phyloP scores from a whole-genome alignment of 2,113 vertebrate species.

The Tricholaema leucomelas region DNA sequence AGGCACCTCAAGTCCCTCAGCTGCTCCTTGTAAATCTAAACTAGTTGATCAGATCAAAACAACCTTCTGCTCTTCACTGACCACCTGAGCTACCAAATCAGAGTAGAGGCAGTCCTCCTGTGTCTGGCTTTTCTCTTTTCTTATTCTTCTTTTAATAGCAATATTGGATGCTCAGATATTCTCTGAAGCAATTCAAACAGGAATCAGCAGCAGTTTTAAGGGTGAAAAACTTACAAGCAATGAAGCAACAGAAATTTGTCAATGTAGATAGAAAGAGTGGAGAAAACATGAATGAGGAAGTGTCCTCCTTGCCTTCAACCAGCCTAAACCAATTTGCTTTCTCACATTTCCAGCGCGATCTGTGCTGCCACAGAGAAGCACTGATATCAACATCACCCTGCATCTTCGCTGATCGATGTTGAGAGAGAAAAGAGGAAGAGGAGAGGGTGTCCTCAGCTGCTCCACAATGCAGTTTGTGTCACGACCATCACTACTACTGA shows the following conservation, averaged over 20 bases:
- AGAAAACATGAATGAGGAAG: background rate
- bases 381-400: background rate
- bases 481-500: background rate
- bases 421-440: background rate
- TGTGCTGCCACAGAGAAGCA: background rate
- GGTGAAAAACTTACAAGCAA: background rate
- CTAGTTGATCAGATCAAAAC: background rate
- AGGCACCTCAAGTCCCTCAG: background rate
- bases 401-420: background rate
- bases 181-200: background rate
- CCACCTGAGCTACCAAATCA: background rate
- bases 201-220: background rate
- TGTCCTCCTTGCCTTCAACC: background rate
- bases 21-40: background rate
- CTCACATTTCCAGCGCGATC: background rate
- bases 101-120: background rate
- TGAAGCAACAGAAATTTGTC: background rate
- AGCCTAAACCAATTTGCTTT: background rate
- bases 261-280: background rate
- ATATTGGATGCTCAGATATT: background rate
- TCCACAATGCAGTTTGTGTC: background rate
- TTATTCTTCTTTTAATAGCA: background rate
- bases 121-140: background rate
- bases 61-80: background rate
- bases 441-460: background rate